Conservation (phyloP, 64 coral and sea anemone species). For the Acropora yongei region DNA sequence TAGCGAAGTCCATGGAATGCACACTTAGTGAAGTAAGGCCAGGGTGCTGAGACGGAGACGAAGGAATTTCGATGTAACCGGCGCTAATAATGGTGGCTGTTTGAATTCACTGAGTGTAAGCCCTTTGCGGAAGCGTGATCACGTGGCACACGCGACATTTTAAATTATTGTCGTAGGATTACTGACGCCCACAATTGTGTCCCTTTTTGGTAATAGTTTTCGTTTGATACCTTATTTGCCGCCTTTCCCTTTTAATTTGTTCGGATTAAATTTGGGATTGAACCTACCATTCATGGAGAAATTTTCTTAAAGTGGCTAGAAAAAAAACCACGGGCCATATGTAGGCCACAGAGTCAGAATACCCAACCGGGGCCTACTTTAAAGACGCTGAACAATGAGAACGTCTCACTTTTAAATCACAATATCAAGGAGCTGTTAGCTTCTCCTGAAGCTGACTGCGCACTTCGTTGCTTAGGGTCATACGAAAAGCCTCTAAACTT, state of each 20-base stretch:
- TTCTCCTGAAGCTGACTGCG: conserved; percentile 5
- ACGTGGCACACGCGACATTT: background rate
- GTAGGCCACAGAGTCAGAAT: background rate
- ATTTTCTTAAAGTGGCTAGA: too few species aligned
- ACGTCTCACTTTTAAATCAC: background rate
- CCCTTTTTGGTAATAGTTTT: too few species aligned
- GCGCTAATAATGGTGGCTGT: too few species aligned
- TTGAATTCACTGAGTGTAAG: too few species aligned
- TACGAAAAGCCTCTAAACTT: background rate
- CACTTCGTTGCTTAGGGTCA: background rate
- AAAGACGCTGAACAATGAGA: background rate
- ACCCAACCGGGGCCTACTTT: background rate
- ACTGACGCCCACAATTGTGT: too few species aligned
- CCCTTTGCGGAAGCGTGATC: background rate
- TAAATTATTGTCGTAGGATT: too few species aligned
- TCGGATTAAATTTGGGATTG: too few species aligned
- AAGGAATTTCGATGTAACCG: background rate
- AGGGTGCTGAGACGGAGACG: background rate
- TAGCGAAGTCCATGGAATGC: background rate
- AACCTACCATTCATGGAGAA: too few species aligned
- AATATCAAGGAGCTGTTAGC: background rate
- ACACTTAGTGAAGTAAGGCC: background rate
- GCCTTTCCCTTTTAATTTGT: too few species aligned
- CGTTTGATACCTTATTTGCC: background rate
- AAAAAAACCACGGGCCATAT: background rate